Base-by-base conservation (phyloP, 2,888 invertebrate species). In the Caenorhabditis sulstoni region DNA sequence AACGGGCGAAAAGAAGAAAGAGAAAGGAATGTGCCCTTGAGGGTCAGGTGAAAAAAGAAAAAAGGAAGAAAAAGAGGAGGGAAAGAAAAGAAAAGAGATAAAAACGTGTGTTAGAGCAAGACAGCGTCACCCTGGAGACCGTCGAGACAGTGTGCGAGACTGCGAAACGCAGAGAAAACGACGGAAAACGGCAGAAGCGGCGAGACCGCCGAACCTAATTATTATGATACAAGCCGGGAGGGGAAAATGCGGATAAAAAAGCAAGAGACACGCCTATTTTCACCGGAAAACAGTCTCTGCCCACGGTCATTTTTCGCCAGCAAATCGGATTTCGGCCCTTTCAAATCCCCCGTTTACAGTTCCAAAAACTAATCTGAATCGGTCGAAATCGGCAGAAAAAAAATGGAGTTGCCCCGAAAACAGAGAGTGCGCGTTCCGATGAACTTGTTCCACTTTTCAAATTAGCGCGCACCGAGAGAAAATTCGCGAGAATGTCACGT, bases 121-220 rank as follows among this genome's bases (percentile, higher is more conserved):
- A 29, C 29, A 52, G 52, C 29, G 52, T 52, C 52, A 29, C 52
- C 52, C 29, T 52, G 52, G n/a, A 23, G 52, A 52, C 52, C 14
- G 14, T 22, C 49, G 52, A 49, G 52, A 52, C 4, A 52, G 23
- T 29, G 29, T 29, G 52, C 9, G 29, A n/a, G 29, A 52, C 4
- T 12, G 52, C 9, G 52, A 52, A 29, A 52, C 29, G 52, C 14
- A 9, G 52, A 52, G 29, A 3, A n/a, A 8, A 8, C 12, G 14
- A 23, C 23, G 49, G 49, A 22, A n/a, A n/a, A 47, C 22, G 20
- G 52, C 12, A 22, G 29, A 52, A 52, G 52, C 47, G 12, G 12
- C 20, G 49, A 22, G 23, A 22, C n/a, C 9, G 49, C 9, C 22
- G n/a, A 11, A 29, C 22, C 52, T 29, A 52, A n/a, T 52, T 29